Percentiles rank a stretch among this genome's conserved stretches.
These are phyloP conservation scores for Lithobates sylvaticus DNA, from an alignment of 2,797 vertebrate species.

Conservation along the genomic window DNA sequence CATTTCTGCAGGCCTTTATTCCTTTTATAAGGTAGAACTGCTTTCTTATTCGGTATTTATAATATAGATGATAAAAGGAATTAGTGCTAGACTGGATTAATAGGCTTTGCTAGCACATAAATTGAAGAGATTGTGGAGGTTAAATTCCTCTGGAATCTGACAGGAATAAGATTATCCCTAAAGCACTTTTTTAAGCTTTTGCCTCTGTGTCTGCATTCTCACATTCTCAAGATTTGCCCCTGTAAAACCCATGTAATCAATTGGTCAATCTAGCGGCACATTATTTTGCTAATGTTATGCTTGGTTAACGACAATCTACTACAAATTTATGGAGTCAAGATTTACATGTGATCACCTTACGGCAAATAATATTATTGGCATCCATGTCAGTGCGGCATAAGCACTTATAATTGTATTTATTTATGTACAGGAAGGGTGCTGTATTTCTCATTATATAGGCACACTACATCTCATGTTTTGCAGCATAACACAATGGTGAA, in stretches of 20 bases:
- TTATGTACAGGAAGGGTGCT: neutral
- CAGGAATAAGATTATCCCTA: slow-evolving; percentile 53
- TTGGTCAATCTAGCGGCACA: slow-evolving; percentile 8
- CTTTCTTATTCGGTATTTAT: slow-evolving; percentile 24
- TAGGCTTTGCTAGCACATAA: slow-evolving; percentile 46
- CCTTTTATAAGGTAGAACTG: slow-evolving; percentile 2
- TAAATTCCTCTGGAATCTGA: slow-evolving; percentile 49
- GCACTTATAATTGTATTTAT: neutral
- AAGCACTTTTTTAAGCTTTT: slow-evolving; percentile 42
- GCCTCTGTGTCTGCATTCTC: neutral
- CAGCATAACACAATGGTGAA: no score
- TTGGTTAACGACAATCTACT: slow-evolving; percentile 9
- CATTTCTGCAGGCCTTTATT: slow-evolving; percentile 12
- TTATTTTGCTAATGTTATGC: slow-evolving; percentile 20
- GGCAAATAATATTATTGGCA: neutral
- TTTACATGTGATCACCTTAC: neutral
- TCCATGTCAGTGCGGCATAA: neutral
- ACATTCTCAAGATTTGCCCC: slow-evolving; percentile 28
- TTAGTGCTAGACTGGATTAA: slow-evolving; percentile 55
- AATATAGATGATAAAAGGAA: slow-evolving; percentile 52
- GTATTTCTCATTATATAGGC: no score
- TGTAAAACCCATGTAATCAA: slow-evolving; percentile 25
- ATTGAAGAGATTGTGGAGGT: slow-evolving; percentile 50
- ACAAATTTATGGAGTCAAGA: neutral
- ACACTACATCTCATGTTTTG: no score